Conservation (phyloP, 2,888 invertebrate species). For the Drosophila parthenogenetica region DNA sequence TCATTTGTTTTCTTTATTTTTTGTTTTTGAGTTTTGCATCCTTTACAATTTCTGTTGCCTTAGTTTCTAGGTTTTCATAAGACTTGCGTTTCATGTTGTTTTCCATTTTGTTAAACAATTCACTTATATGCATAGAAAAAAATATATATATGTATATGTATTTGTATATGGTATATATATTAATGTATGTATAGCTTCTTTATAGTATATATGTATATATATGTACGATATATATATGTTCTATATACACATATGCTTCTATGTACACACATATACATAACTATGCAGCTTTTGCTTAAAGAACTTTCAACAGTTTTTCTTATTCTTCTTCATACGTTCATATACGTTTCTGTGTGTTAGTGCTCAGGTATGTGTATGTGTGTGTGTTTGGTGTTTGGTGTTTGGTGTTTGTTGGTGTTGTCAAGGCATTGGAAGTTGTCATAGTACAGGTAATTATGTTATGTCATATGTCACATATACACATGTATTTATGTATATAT, state of each 20-base stretch:
- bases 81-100: constrained; percentile 85
- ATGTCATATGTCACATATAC: constrained; percentile 20
- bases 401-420: constrained; percentile 29
- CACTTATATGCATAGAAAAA: constrained; percentile 67
- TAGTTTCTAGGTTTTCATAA: constrained; percentile 85
- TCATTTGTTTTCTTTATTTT: constrained; percentile 6
- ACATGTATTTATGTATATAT: constrained; percentile 7
- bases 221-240: constrained; percentile 20
- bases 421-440: constrained; percentile 47
- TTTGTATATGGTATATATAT: constrained; percentile 23
- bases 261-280: constrained; percentile 32
- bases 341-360: constrained; percentile 14
- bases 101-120: constrained; percentile 75
- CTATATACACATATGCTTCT: constrained; percentile 7
- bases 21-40: constrained; percentile 39
- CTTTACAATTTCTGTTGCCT: constrained; percentile 72
- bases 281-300: constrained; percentile 24
- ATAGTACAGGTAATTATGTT: constrained; percentile 31
- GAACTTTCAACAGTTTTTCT: constrained; percentile 36
- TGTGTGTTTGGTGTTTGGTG: constrained; percentile 26
- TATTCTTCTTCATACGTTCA: too few relatives aligned
- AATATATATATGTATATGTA: constrained; percentile 53
- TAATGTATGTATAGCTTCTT: constrained; percentile 33
- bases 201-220: constrained; percentile 20
- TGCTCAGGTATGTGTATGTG: constrained; percentile 18